Base-by-base conservation (phyloP, 2,797 vertebrate genomes). In the Sebastes melanostomus region DNA sequence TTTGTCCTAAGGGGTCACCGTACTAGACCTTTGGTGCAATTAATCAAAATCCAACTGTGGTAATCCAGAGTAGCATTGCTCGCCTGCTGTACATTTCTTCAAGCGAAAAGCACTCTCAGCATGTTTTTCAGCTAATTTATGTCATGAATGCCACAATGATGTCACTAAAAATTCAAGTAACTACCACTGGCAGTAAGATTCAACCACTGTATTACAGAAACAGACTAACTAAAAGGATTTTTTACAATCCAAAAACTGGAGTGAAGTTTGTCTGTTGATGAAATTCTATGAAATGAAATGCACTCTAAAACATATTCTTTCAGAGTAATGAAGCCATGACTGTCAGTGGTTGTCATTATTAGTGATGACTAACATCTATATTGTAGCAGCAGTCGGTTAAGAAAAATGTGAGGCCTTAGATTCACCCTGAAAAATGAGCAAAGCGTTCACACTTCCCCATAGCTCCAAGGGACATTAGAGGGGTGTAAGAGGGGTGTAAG, bases 391-490 rank as follows among this genome's bases (percentile, higher is more conserved):
- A 38, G 10, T 9, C 11, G 24, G 27, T 66, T 42, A 52, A 14
- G 4, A 32, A 59, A 72, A 32, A 30, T 50, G 22, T 67, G 8
- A 50, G 46, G 46, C 69, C 29, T 42, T 24, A 36, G 14, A 54
- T 72, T 89, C 9, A 72, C 30, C 13, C 16, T 61, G 29, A 36
- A 61, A 84, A 73, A 68, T 61, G 7, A 72, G 38, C 30, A 65
- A 42, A 52, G 18, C 24, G 56, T 78, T 80, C 66, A 61, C 54
- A 65, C 71, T 30, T 76, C 12, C 22, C 3, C 11, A 20, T n/a
- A 34, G 29, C 66, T 50, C 2, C 9, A 20, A 11, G 38, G 34
- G 38, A 74, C 30, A 61, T 27, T 16, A 42, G 20, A 54, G 42
- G 2, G 56, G 32, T 38, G 54, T 66, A 24, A 24, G 24, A 24